Evolutionary conservation across 2,888 invertebrate species (phyloP), one percentile per base, ranked within the genome.

Genomic region (Calameuta pallipes): DNA sequence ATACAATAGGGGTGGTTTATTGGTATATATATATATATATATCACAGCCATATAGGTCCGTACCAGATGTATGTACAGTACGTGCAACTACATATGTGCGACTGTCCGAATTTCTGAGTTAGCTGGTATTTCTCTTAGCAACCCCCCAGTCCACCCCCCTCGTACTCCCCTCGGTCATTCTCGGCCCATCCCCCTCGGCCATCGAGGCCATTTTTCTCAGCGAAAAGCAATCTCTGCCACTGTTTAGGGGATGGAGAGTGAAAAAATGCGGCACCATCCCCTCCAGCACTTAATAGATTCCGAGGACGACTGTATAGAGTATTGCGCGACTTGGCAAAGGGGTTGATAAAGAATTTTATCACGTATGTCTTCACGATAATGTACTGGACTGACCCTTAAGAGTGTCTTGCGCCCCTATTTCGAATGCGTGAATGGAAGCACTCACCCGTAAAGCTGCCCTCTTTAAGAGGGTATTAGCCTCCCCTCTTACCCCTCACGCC

Each of bases 401-500:
- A 71, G 71, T 33, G 31, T 71, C 71, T 71, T n/a, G 41, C 70
- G 68, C 74, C 79, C 76, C 78, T 76, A 78, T 85, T 84, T 79
- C 78, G 69, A 83, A 85, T 83, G 82, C 82, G 80, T 80, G 83
- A 84, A 84, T 81, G 81, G 82, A 84, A 78, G 79, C 84, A 83
- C 82, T 85, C 83, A 77, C 77, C 80, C 81, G 83, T 85, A 83
- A 84, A 83, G 81, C 83, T 80, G 82, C 79, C 80, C 83, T 85
- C 82, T 84, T 84, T 82, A 84, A 82, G 84, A 80, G 82, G 81
- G 80, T 84, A 85, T 84, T 84, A 85, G 83, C 82, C 81, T 76
- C 80, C 83, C 82, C 82, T 74, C 69, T 73, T 70, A 30, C 56
- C 41, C 71, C 56, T 36, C 33, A 31, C 31, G 31, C 31, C 31